These are phyloP conservation scores for Brachionus rubens DNA, from an alignment of 1,140 invertebrate species.

Conservation along the genomic window DNA sequence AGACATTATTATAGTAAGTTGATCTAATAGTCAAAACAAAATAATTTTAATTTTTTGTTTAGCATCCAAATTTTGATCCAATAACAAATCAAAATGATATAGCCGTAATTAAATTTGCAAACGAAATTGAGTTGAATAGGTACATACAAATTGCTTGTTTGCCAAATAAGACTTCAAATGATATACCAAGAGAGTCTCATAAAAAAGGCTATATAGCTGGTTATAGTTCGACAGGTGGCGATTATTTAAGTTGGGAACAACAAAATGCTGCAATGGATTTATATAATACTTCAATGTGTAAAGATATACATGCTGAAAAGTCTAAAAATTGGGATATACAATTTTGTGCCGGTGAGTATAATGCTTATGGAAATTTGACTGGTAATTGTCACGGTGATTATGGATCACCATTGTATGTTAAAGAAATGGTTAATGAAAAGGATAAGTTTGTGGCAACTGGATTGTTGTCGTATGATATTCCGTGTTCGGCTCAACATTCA, in stretches of 20 bases:
- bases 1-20: constrained; percentile 8
- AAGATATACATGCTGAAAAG: neutral
- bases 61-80: constrained; percentile 30
- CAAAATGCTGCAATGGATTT: neutral
- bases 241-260: neutral
- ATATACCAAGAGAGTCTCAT: neutral
- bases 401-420: neutral
- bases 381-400: constrained; percentile 24
- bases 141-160: constrained; percentile 17
- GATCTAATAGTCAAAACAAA: neutral
- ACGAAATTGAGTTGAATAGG: neutral
- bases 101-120: neutral
- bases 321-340: constrained; percentile 30
- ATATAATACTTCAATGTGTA: constrained; percentile 31
- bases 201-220: constrained; percentile 3
- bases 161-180: neutral
- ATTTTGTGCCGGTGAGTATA: constrained; percentile 24
- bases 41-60: neutral
- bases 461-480: neutral
- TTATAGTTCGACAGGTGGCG: neutral
- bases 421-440: neutral
- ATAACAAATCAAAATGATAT: constrained; percentile 16
- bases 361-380: neutral
- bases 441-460: constrained; percentile 6
- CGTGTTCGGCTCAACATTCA: neutral